A percentile compares a stretch with the other conserved stretches of the same genome.
phyloP scores from a whole-genome alignment of 1,140 invertebrate species.

The silkworm (Bombyx mori) region DNA sequence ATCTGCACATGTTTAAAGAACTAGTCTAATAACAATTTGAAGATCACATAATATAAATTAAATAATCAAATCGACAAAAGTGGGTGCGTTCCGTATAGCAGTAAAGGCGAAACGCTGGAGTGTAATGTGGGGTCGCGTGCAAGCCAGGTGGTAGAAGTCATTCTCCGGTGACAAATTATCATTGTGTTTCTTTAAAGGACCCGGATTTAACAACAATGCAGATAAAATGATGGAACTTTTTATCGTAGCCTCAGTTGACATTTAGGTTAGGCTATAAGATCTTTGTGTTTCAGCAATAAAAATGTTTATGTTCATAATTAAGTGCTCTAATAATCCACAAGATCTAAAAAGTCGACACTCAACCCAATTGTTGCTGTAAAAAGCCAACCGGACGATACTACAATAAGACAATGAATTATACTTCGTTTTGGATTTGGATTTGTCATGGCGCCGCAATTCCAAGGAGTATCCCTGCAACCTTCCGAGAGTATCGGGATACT shows the following conservation, averaged over 20 bases:
- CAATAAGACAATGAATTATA: too few species aligned
- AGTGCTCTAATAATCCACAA: too few species aligned
- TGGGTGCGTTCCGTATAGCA: constrained; percentile 47
- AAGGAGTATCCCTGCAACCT: too few species aligned
- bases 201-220: constrained; percentile 28
- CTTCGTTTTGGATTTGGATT: too few species aligned
- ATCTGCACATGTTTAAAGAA: constrained; percentile 58
- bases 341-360: too few species aligned
- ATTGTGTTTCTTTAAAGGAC: constrained; percentile 38
- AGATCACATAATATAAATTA: constrained; percentile 65
- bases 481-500: too few species aligned
- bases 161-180: constrained; percentile 55
- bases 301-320: too few species aligned
- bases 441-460: too few species aligned
- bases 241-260: constrained; percentile 19
- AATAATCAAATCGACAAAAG: constrained; percentile 58
- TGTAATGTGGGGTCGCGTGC: constrained; percentile 40
- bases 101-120: constrained; percentile 20
- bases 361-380: too few species aligned
- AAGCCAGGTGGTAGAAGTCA: constrained; percentile 46
- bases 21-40: constrained; percentile 56
- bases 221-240: constrained; percentile 37
- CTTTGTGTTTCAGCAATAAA: too few species aligned
- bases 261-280: background rate
- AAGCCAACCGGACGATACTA: too few species aligned